phyloP scores from a whole-genome alignment of 2,888 invertebrate species.

The Drosophila mulleri region DNA sequence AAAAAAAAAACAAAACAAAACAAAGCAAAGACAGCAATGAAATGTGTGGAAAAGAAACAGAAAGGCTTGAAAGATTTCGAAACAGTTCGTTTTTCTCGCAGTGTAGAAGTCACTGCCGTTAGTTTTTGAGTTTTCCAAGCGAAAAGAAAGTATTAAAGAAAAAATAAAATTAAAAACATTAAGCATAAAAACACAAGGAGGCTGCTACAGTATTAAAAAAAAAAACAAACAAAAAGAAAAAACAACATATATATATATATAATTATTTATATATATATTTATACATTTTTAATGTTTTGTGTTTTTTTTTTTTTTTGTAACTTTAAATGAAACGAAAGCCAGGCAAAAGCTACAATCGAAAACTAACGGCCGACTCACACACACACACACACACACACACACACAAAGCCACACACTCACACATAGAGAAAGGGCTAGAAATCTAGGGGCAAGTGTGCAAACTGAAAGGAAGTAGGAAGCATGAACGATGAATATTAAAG shows the following conservation, averaged over 20 bases:
- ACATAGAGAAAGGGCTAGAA: slow-evolving; percentile 26
- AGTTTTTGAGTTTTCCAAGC: slow-evolving; percentile 22
- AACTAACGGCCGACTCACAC: slow-evolving; percentile 46
- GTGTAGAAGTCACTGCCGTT: slow-evolving; percentile 24
- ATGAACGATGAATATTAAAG: not conserved
- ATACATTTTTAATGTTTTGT: slow-evolving; percentile 62
- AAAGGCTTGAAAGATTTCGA: slow-evolving; percentile 9
- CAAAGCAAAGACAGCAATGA: slow-evolving; percentile 17
- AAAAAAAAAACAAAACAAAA: too few species aligned
- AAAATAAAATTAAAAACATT: slow-evolving; percentile 30
- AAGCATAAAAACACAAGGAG: slow-evolving; percentile 71
- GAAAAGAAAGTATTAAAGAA: slow-evolving; percentile 33
- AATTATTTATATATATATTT: slow-evolving; percentile 33
- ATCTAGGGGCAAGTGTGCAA: slow-evolving; percentile 57
- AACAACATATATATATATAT: slow-evolving; percentile 34
- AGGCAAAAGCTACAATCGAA: slow-evolving; percentile 34
- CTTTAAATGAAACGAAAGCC: slow-evolving; percentile 46
- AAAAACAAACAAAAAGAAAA: slow-evolving; percentile 45
- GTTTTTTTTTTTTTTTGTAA: slow-evolving; percentile 56
- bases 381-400: not conserved
- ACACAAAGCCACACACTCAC: slow-evolving; percentile 5
- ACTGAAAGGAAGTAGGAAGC: not conserved
- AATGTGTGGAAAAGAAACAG: slow-evolving; percentile 11
- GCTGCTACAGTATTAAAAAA: slow-evolving; percentile 82
- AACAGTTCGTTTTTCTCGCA: slow-evolving; percentile 17